These are phyloP conservation scores for Colletes collaris DNA, from an alignment of 2,888 invertebrate species.

Conservation along the genomic window DNA sequence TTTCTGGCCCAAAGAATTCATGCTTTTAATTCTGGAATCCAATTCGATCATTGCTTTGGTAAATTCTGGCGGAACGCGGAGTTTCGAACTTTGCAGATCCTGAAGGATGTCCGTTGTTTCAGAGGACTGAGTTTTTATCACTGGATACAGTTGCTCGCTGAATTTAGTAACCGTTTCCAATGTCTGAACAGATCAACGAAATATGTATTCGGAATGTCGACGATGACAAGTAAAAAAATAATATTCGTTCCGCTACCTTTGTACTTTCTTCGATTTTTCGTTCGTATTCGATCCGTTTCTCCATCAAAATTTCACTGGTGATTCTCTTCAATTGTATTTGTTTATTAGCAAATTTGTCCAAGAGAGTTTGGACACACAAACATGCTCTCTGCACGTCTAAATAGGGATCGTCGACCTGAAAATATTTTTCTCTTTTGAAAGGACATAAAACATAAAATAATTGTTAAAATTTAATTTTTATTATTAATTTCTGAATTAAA, in stretches of 20 bases:
- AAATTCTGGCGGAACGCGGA: conserved; percentile 86
- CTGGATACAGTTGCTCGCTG: conserved; percentile 90
- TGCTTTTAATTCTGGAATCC: conserved; percentile 87
- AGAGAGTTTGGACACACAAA: conserved; percentile 87
- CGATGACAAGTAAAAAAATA: neutral
- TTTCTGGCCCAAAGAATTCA: conserved; percentile 87
- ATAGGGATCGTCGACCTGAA: conserved; percentile 87
- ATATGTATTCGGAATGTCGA: neutral
- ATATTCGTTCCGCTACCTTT: conserved; percentile 81
- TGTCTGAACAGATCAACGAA: conserved; percentile 83
- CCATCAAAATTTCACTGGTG: conserved; percentile 84
- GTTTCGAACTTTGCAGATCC: conserved; percentile 85
- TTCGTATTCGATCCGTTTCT: conserved; percentile 83
- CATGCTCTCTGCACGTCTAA: conserved; percentile 88
- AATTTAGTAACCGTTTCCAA: conserved; percentile 88
- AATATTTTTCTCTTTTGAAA: conserved; percentile 21
- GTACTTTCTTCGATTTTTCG: conserved; percentile 82
- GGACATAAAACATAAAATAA: no score
- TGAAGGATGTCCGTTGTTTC: conserved; percentile 85
- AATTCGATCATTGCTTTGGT: conserved; percentile 88
- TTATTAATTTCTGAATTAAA: no score
- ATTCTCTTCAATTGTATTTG: conserved; percentile 84
- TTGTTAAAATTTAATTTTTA: no score
- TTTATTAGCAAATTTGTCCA: conserved; percentile 87
- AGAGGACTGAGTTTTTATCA: conserved; percentile 87